Conservation (phyloP, 2,888 invertebrate genomes). For the Neria commutata region DNA sequence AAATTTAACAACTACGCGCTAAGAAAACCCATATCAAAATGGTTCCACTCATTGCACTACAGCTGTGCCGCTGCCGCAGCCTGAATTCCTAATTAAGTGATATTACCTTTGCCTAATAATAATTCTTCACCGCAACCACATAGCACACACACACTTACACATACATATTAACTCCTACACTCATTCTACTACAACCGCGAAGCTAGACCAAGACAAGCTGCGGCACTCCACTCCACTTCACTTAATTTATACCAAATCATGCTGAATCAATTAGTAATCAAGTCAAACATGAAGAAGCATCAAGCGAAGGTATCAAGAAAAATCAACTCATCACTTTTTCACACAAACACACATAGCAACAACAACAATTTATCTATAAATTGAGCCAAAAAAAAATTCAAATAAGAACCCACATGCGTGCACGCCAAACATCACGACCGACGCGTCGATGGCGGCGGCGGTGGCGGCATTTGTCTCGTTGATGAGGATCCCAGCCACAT, state of each 20-base stretch:
- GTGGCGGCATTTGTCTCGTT: too few species aligned
- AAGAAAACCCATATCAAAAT: background rate
- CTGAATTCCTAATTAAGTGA: conserved; percentile 35
- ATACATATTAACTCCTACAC: background rate
- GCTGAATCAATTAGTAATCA: conserved; percentile 37
- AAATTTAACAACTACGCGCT: background rate
- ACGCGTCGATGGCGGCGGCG: too few species aligned
- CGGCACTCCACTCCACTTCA: conserved; percentile 1
- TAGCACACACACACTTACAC: background rate
- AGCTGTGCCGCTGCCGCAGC: background rate
- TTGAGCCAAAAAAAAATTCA: background rate
- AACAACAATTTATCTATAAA: too few species aligned
- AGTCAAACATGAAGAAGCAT: conserved; percentile 17
- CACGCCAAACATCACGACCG: background rate
- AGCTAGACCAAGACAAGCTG: too few species aligned
- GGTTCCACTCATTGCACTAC: too few species aligned
- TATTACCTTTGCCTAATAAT: conserved; percentile 15
- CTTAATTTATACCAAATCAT: conserved; percentile 35
- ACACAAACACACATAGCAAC: background rate
- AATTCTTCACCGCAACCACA: too few species aligned
- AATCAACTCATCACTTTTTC: conserved; percentile 20
- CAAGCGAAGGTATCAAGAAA: conserved; percentile 6
- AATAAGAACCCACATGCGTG: conserved; percentile 9
- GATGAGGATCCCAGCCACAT: too few species aligned
- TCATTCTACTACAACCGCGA: too few species aligned